phyloP scores from a whole-genome alignment of 2,888 invertebrate species.

The Yponomeuta sedellus region DNA sequence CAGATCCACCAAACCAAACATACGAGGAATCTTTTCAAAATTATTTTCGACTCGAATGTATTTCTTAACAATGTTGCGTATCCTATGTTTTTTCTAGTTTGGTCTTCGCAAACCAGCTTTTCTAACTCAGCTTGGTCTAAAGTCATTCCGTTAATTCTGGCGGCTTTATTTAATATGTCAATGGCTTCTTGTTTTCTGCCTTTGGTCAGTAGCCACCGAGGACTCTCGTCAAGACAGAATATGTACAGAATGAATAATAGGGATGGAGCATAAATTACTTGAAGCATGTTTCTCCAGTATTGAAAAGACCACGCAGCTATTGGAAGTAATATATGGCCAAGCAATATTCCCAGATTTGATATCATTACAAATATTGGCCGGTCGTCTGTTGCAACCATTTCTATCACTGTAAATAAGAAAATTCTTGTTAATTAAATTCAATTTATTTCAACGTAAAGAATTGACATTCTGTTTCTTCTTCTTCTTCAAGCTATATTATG shows the following conservation, averaged over 20 bases:
- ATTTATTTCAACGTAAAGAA: too few species aligned
- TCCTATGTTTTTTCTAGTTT: slow-evolving; percentile 2
- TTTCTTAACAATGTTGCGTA: slow-evolving; percentile 26
- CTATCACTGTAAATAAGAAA: slow-evolving; percentile 76
- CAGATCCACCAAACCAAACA: slow-evolving; percentile 52
- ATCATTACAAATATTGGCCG: slow-evolving; percentile 74
- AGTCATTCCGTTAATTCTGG: slow-evolving; percentile 35
- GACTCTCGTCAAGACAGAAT: slow-evolving; percentile 78
- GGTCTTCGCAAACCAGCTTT: slow-evolving; percentile 14
- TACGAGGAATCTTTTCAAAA: slow-evolving; percentile 51
- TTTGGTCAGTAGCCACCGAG: slow-evolving; percentile 80
- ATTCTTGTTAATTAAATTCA: too few species aligned
- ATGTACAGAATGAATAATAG: slow-evolving; percentile 75
- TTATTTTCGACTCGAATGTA: slow-evolving; percentile 46
- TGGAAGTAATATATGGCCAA: slow-evolving; percentile 77
- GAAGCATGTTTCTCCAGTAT: slow-evolving; percentile 78
- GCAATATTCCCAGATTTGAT: slow-evolving; percentile 67
- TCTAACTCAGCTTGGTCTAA: slow-evolving; percentile 16
- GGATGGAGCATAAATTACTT: slow-evolving; percentile 78
- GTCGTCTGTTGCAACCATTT: slow-evolving; percentile 75
- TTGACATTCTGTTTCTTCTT: too few species aligned
- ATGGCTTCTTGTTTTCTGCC: slow-evolving; percentile 75
- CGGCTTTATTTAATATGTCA: slow-evolving; percentile 70
- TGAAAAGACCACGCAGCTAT: slow-evolving; percentile 75
- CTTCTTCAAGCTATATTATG: too few species aligned